These are phyloP conservation scores for Paratrypauchen microcephalus DNA, from an alignment of 2,797 vertebrate genomes.

Conservation along the genomic window DNA sequence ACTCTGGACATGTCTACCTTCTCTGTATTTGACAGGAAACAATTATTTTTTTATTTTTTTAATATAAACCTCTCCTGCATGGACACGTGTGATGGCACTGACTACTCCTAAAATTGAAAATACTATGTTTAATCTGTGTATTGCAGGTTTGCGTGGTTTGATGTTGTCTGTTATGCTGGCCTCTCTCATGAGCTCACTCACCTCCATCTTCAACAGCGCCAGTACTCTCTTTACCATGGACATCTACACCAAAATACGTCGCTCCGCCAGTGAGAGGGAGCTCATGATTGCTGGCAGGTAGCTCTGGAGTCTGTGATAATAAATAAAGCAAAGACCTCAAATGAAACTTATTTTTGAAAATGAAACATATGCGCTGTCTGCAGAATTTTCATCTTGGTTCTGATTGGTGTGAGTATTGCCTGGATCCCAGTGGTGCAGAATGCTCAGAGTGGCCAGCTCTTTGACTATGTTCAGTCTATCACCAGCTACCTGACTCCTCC, in stretches of 20 bases:
- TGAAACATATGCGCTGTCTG: conserved; percentile 15
- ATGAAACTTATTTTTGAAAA: not conserved
- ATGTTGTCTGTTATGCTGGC: conserved; percentile 98
- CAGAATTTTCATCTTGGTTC: conserved; percentile 85
- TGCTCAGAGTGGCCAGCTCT: conserved; percentile 89
- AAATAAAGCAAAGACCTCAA: not conserved
- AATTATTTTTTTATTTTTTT: too few species aligned
- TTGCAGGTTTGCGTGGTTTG: conserved; percentile 89
- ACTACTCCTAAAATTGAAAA: too few species aligned
- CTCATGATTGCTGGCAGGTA: conserved; percentile 93
- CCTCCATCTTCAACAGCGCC: conserved; percentile 96
- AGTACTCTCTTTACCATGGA: conserved; percentile 97
- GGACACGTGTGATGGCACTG: too few species aligned
- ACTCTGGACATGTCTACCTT: too few species aligned
- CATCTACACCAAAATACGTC: conserved; percentile 88
- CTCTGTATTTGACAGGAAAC: too few species aligned
- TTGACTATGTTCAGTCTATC: conserved; percentile 89
- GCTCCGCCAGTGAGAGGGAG: conserved; percentile 81
- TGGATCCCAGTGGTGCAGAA: conserved; percentile 92
- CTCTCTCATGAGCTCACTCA: conserved; percentile 97
- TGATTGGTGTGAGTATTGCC: conserved; percentile 90
- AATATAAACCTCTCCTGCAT: too few species aligned
- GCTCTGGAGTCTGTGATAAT: not conserved
- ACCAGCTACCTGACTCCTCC: conserved; percentile 91
- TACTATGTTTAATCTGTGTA: not conserved